Evolutionary conservation across 2,113 vertebrate species (phyloP), one percentile per base, ranked within the genome.

Genomic region (Pterocles gutturalis): DNA sequence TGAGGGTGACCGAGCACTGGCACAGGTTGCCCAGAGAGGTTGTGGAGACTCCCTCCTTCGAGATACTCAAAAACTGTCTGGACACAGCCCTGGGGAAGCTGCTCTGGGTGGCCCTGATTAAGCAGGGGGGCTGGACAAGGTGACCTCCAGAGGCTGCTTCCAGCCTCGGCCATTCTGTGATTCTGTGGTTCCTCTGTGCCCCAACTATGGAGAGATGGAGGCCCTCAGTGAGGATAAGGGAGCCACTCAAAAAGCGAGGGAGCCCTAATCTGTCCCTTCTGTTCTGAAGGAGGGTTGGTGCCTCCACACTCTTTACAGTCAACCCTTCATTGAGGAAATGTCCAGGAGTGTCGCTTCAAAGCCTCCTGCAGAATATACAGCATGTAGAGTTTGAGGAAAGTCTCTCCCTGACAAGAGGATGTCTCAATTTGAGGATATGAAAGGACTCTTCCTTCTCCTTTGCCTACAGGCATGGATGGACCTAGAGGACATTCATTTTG

Each of bases 41-140:
- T 51, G 15, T 31, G 36, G 34, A 69, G 22, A 26, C 41, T 90
- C 16, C 49, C 6, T 62, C 10, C 18, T 5, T n/a, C 18, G 36
- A 73, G 26, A 18, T 22, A 38, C 0, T 77, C 8, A 17, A 33
- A 55, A 33, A 16, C 5, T 12, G 2, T 43, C 20, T 31, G 26
- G 43, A 48, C 12, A 14, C 0, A 0, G 51, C 53, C 36, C 18
- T 55, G 31, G 9, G 14, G 20, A 92, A 17, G 15, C 24, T 49
- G 24, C 13, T 84, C 45, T 66, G 60, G 20, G 29, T 33, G 58
- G 38, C 10, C 13, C 49, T 57, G 29, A 29, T 58, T 77, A 8
- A 81, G 49, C 29, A 17, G 49, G 15, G n/a, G 11, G 19, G 25
- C 61, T 65, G 49, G 41, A 38, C 49, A 64, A 43, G 16, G 24